Evolutionary conservation across 1,140 invertebrate species (phyloP).

Genomic region (Microplitis demolitor): DNA sequence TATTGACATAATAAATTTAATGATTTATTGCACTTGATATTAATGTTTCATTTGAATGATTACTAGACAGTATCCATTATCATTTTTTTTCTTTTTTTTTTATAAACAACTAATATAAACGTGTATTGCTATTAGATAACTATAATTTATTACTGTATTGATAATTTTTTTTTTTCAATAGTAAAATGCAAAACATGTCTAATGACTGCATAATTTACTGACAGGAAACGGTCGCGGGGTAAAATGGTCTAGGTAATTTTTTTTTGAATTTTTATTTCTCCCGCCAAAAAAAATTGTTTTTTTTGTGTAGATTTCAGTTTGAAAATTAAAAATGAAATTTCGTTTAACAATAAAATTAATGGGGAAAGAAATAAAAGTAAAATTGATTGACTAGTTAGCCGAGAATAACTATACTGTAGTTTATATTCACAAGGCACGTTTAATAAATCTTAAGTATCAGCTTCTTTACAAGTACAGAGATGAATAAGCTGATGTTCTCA

Average conservation of each 20-base stretch:
- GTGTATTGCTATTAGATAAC: not conserved
- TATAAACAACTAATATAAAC: not conserved
- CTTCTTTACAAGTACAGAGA: constrained; percentile 14
- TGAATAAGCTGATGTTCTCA: constrained; percentile 25
- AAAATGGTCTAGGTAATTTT: too few species aligned
- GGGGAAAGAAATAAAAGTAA: not conserved
- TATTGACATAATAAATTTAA: constrained; percentile 10
- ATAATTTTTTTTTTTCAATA: not conserved
- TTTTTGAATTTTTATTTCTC: too few species aligned
- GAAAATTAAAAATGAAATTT: not conserved
- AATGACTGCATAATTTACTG: too few species aligned
- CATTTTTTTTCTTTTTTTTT: not conserved
- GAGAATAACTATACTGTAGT: not conserved
- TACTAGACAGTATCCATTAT: not conserved
- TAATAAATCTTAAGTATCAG: constrained; percentile 16
- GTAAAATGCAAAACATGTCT: too few species aligned
- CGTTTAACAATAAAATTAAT: not conserved
- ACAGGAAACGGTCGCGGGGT: too few species aligned
- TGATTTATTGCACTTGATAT: not conserved
- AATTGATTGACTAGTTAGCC: not conserved
- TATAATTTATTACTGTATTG: too few species aligned
- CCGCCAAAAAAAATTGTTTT: too few species aligned
- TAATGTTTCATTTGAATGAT: constrained; percentile 10
- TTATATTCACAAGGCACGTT: constrained; percentile 13
- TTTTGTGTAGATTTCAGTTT: too few species aligned